A percentile compares a stretch with the other conserved stretches of the same genome.
Conservation (phyloP, 2,113 vertebrate species). For the Hepsetus odoe region DNA sequence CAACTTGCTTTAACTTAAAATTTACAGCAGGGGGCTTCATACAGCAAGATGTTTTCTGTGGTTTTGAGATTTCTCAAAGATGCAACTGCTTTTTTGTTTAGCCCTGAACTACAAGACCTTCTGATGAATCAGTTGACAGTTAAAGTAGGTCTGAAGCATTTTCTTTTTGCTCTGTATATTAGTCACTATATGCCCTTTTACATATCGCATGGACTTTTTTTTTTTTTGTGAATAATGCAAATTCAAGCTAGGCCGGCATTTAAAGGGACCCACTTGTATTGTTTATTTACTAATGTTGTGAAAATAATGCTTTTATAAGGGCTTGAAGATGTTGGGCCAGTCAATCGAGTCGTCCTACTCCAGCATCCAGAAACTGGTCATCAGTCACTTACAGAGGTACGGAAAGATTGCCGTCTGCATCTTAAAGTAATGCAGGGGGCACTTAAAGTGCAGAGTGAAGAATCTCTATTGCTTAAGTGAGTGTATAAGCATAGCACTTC, state of each 20-base stretch:
- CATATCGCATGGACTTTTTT: not conserved
- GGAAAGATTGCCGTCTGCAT: constrained; percentile 4
- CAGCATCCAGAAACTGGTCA: constrained; percentile 96
- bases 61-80: not conserved
- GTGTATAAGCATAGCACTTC: not conserved
- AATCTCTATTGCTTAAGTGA: constrained; percentile 1
- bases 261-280: not conserved
- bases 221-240: not conserved
- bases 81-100: constrained; percentile 52
- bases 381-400: constrained; percentile 96
- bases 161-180: not conserved
- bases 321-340: constrained; percentile 96
- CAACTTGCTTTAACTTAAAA: not conserved
- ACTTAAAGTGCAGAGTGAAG: not conserved
- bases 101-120: constrained; percentile 92
- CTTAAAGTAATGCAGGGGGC: not conserved
- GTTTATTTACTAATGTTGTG: not conserved
- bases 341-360: constrained; percentile 98
- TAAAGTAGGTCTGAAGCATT: constrained; percentile 78
- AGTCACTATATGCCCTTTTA: not conserved
- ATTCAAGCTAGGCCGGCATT: not conserved
- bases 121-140: constrained; percentile 97
- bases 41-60: not conserved
- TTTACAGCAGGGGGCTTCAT: constrained; percentile 23
- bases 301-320: constrained; percentile 72